phyloP scores from a whole-genome alignment of 2,797 vertebrate genomes.

The Psittacula derbiana region DNA sequence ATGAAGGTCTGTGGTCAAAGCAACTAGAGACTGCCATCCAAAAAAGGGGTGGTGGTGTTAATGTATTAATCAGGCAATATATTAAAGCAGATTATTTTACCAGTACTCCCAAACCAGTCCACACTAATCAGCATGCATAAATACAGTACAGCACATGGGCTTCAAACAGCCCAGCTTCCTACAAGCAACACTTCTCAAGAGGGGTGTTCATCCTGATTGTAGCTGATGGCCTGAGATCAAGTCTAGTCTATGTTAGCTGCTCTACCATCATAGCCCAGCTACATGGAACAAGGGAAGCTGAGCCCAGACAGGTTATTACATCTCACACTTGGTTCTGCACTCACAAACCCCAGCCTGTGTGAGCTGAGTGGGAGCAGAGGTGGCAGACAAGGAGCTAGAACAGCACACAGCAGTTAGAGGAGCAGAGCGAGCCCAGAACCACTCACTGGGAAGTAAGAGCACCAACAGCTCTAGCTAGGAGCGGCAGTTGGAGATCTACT shows the following conservation, averaged over 20 bases:
- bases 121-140: neutral
- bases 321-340: neutral
- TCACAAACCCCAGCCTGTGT: neutral
- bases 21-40: neutral
- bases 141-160: neutral
- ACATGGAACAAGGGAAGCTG: neutral
- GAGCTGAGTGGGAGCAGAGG: neutral
- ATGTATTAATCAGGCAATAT: neutral
- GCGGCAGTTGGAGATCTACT: neutral
- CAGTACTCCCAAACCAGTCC: neutral
- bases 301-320: neutral
- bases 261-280: neutral
- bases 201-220: neutral
- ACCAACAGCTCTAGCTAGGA: slow-evolving; percentile 36
- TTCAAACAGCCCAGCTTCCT: neutral
- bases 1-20: neutral
- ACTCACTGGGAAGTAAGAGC: neutral
- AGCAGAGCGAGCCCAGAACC: neutral
- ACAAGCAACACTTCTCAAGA: neutral
- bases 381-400: neutral
- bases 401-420: neutral
- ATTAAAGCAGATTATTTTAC: neutral
- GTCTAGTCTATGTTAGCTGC: neutral
- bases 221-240: neutral
- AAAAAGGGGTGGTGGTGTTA: neutral